Evolutionary conservation across 2,888 invertebrate genomes (phyloP).

Genomic region (Cheiracanthium punctorium): DNA sequence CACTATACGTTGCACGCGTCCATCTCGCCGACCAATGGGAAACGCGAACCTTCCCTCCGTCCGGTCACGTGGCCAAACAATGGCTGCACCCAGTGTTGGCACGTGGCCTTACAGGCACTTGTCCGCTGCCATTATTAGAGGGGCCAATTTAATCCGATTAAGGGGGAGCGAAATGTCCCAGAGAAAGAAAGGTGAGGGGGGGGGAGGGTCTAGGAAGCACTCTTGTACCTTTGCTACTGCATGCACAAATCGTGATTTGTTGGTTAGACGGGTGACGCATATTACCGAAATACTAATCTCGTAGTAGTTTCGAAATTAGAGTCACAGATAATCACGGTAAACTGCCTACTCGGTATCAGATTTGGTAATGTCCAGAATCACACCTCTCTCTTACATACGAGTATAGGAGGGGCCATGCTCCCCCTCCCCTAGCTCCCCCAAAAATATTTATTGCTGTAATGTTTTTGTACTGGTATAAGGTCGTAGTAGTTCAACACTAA

Average conservation of each 20-base stretch:
- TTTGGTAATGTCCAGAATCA: too few relatives aligned
- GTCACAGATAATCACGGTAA: too few relatives aligned
- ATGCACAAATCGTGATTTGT: conserved; percentile 39
- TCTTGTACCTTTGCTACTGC: conserved; percentile 34
- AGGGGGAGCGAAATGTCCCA: conserved; percentile 54
- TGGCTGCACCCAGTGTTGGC: conserved; percentile 54
- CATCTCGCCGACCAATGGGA: conserved; percentile 51
- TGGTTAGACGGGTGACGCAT: conserved; percentile 11
- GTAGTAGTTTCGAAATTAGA: background rate
- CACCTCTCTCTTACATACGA: too few relatives aligned
- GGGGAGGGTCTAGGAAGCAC: background rate
- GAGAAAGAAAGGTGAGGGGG: conserved; percentile 31
- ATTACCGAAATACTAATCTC: background rate
- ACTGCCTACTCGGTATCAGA: too few relatives aligned
- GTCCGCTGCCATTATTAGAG: conserved; percentile 64
- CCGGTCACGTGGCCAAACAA: conserved; percentile 51
- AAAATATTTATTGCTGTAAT: too few relatives aligned
- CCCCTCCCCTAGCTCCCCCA: too few relatives aligned
- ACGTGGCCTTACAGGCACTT: conserved; percentile 63
- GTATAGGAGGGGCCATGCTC: too few relatives aligned
- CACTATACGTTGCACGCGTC: conserved; percentile 37
- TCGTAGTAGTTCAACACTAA: too few relatives aligned
- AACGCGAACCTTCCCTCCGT: conserved; percentile 41
- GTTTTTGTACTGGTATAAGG: too few relatives aligned
- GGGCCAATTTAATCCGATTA: conserved; percentile 69